A percentile compares a stretch with the other conserved stretches of the same genome.
Conservation (phyloP, 92 coral and sea anemone species). For the Siderastrea siderea region DNA sequence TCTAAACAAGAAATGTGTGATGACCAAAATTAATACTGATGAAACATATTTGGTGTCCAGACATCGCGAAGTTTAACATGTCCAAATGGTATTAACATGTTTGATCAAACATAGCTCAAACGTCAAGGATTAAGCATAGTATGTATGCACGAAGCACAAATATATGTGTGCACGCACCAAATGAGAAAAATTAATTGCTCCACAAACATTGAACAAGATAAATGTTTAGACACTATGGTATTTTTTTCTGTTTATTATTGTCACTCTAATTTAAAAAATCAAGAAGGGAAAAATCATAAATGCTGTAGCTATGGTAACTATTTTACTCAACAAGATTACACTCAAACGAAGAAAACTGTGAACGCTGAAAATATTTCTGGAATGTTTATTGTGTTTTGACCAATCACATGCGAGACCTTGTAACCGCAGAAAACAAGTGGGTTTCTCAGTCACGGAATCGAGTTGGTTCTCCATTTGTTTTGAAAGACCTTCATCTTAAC, state of each 20-base stretch:
- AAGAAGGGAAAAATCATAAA: constrained; percentile 17
- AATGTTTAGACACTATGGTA: neutral
- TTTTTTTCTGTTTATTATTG: neutral
- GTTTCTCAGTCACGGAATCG: no score
- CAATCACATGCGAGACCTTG: neutral
- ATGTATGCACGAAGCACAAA: constrained; percentile 9
- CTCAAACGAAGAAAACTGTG: neutral
- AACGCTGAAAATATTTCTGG: neutral
- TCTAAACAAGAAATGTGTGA: no score
- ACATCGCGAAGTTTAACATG: no score
- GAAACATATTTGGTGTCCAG: no score
- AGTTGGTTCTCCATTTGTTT: no score
- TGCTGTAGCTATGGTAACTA: constrained; percentile 29
- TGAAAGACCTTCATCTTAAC: no score
- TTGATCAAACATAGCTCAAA: no score
- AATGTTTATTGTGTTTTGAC: neutral
- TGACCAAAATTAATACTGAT: no score
- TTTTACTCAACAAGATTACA: constrained; percentile 18
- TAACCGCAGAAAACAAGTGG: no score
- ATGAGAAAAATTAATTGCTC: constrained; percentile 23
- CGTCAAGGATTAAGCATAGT: no score
- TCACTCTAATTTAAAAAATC: neutral
- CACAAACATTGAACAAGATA: constrained; percentile 23
- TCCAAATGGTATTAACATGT: no score
- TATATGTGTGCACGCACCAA: constrained; percentile 21